phyloP scores from a whole-genome alignment of 1,140 invertebrate genomes.

The Achatina immaculata region DNA sequence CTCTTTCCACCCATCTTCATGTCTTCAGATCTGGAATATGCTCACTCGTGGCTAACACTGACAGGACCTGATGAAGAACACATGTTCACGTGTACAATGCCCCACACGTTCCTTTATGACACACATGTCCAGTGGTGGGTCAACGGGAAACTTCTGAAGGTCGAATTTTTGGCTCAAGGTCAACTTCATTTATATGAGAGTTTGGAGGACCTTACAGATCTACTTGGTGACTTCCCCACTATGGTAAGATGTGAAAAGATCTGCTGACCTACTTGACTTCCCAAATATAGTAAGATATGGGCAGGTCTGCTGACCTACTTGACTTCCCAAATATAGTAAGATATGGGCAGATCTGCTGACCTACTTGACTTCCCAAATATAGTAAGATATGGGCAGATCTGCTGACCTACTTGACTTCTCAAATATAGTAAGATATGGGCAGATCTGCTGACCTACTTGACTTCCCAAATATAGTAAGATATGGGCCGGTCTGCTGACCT shows the following conservation, averaged over 20 bases:
- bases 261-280: not conserved
- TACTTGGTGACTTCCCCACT: not conserved
- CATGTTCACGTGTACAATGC: not conserved
- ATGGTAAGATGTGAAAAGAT: not conserved
- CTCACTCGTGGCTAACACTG: not conserved
- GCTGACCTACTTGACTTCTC: no score
- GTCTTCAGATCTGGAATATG: not conserved
- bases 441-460: no score
- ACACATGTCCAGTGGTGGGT: not conserved
- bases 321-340: no score
- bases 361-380: no score
- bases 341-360: no score
- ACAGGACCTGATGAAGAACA: not conserved
- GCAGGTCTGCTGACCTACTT: no score
- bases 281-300: no score
- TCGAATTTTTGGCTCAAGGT: not conserved
- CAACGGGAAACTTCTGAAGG: not conserved
- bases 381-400: no score
- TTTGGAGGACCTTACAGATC: not conserved
- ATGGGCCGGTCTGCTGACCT: no score
- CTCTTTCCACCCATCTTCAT: not conserved
- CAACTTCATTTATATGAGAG: not conserved
- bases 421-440: no score
- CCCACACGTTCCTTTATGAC: not conserved
- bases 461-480: no score